These are phyloP conservation scores for Pangasius larnaudii DNA, from an alignment of 2,797 vertebrate genomes.

Conservation along the genomic window DNA sequence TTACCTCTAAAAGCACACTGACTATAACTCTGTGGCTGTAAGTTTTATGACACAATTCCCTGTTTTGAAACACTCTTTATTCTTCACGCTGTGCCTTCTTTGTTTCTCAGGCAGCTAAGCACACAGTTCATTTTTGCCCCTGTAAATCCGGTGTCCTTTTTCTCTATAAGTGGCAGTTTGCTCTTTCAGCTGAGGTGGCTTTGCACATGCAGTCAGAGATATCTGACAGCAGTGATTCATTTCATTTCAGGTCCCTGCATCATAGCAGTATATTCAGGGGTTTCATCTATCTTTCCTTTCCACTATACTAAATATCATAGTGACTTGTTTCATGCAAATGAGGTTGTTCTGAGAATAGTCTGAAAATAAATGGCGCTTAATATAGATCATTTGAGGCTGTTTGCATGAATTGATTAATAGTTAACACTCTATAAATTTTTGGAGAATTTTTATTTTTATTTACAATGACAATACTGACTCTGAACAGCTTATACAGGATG, in stretches of 20 bases:
- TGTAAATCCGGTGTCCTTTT: neutral
- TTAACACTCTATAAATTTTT: neutral
- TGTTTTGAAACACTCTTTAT: neutral
- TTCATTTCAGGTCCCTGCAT: conserved; percentile 3
- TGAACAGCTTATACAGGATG: neutral
- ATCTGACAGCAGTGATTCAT: conserved; percentile 17
- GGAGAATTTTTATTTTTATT: conserved; percentile 23
- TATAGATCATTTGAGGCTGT: neutral
- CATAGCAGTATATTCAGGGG: conserved; percentile 2
- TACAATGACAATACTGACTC: neutral
- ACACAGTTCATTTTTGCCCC: neutral
- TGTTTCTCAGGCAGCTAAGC: neutral
- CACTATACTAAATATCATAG: neutral
- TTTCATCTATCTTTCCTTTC: conserved; percentile 17
- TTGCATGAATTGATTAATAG: neutral
- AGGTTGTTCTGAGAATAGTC: neutral
- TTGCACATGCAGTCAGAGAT: conserved; percentile 6
- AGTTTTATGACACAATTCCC: neutral
- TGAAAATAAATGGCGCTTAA: conserved; percentile 2
- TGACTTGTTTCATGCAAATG: neutral
- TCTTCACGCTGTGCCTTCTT: neutral
- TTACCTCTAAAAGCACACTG: neutral
- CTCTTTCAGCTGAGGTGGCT: conserved; percentile 1
- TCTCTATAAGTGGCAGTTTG: neutral
- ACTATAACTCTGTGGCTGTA: neutral